Base-by-base conservation (phyloP, 1,140 invertebrate species). In the Aphaenogaster floridana region DNA sequence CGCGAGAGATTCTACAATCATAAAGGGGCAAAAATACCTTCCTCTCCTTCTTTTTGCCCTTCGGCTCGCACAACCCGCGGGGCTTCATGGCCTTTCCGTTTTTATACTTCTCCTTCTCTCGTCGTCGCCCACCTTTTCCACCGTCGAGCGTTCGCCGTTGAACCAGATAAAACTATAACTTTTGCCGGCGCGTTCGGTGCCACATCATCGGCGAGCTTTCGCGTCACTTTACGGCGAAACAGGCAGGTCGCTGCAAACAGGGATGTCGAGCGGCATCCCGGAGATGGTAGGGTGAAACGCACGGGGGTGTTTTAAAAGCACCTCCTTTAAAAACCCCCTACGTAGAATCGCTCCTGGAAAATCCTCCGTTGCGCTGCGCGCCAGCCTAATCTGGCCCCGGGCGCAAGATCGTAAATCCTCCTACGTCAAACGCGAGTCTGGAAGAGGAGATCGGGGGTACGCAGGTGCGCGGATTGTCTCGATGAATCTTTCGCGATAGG, bases 351-450 rank as follows among this genome's bases (percentile, higher is more conserved):
- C 76, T 80, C 39, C 74, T 88, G 50, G 68, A 88, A 81, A 90
- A 88, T 76, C 71, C 89, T 66, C 83, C 61, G 66, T 57, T 85
- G 78, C 79, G 83, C 77, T 48, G 57, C 34, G 86, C 88, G 54
- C 85, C 89, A 72, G 81, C 78, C 90, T 91, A 90, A 91, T 91
- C 90, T 86, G 89, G 85, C 81, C 89, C 78, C 80, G 83, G 72
- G 83, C 78, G 89, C 64, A 71, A 86, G 88, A 91, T 92, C 91
- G 91, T 92, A 92, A 92, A 92, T 92, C 91, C 89, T 88, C 87
- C 86, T 66, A 89, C 88, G 89, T 89, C 90, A 86, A 88, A 86
- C 83, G 87, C 78, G 87, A 74, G 69, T 84, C 88, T 91, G 84
- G 50, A 74, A 84, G 86, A 68, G 81, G 64, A 88, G 89, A 78